Conservation (phyloP, 1,140 invertebrate genomes). For the Aleiodes sp. region DNA sequence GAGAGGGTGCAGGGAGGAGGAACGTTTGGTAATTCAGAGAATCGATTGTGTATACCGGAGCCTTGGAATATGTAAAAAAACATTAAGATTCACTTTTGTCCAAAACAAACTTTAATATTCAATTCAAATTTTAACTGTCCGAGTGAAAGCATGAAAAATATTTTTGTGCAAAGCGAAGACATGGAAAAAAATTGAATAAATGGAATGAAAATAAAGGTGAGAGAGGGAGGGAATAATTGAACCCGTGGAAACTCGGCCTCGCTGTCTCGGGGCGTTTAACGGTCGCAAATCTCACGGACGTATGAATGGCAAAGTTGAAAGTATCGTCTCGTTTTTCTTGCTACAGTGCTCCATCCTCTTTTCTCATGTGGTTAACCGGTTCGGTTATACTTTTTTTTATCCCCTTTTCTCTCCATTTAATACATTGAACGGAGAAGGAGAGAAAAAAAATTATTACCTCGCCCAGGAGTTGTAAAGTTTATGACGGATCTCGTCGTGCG, state of each 20-base stretch:
- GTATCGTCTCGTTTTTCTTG: constrained; percentile 11
- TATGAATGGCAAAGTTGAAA: constrained; percentile 29
- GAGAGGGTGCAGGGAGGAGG: too few species aligned
- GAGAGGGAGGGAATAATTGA: not conserved
- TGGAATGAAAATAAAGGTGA: not conserved
- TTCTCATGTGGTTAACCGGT: not conserved
- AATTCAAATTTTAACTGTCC: not conserved
- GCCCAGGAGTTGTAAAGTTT: constrained; percentile 38
- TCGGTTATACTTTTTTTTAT: not conserved
- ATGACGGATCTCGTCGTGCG: constrained; percentile 23
- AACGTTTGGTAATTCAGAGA: not conserved
- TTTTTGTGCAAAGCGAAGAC: too few species aligned
- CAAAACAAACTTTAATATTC: too few species aligned
- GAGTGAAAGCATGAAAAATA: not conserved
- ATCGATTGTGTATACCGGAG: not conserved
- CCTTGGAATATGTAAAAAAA: not conserved
- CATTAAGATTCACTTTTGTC: not conserved
- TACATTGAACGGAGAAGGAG: too few species aligned
- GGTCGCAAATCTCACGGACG: constrained; percentile 6
- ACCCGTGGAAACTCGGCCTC: not conserved
- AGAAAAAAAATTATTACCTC: constrained; percentile 38
- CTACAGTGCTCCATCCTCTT: not conserved
- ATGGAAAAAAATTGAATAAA: not conserved
- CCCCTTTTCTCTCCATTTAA: constrained; percentile 15
- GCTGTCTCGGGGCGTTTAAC: not conserved